These are phyloP conservation scores for Cyclura pinguis DNA, from an alignment of 2,797 vertebrate species.

Conservation along the genomic window DNA sequence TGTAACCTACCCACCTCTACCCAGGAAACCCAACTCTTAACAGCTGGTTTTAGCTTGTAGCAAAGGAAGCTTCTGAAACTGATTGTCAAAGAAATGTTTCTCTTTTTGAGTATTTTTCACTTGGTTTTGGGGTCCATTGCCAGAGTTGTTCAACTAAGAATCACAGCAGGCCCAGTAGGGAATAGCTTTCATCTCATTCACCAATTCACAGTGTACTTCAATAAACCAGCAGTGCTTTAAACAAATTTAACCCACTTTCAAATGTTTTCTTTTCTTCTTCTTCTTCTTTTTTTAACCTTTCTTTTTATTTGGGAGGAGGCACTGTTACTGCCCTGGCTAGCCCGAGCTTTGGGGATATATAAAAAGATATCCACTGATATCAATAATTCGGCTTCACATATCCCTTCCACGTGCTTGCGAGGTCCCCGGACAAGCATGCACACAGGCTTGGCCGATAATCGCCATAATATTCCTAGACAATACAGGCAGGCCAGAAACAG, in stretches of 20 bases:
- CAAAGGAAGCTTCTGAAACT: slow-evolving; percentile 6
- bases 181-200: slow-evolving; percentile 35
- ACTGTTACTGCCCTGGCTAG: too few species aligned
- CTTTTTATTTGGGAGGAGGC: neutral
- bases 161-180: slow-evolving; percentile 21
- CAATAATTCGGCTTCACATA: too few species aligned
- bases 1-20: neutral
- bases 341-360: too few species aligned
- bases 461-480: too few species aligned
- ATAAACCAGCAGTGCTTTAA: slow-evolving; percentile 46
- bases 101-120: slow-evolving; percentile 32
- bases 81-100: slow-evolving; percentile 10
- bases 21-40: neutral
- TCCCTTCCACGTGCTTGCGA: too few species aligned
- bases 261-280: slow-evolving; percentile 21
- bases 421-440: too few species aligned
- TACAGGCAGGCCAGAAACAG: too few species aligned
- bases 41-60: neutral
- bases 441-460: too few species aligned
- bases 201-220: slow-evolving; percentile 28
- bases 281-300: neutral
- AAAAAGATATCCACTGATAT: too few species aligned
- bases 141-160: slow-evolving; percentile 28
- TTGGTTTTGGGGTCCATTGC: neutral
- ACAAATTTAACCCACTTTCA: slow-evolving; percentile 35